A percentile compares a stretch with the other conserved stretches of the same genome.
phyloP scores from a whole-genome alignment of 1,140 invertebrate species.

The Stratiolaelaps scimitus region DNA sequence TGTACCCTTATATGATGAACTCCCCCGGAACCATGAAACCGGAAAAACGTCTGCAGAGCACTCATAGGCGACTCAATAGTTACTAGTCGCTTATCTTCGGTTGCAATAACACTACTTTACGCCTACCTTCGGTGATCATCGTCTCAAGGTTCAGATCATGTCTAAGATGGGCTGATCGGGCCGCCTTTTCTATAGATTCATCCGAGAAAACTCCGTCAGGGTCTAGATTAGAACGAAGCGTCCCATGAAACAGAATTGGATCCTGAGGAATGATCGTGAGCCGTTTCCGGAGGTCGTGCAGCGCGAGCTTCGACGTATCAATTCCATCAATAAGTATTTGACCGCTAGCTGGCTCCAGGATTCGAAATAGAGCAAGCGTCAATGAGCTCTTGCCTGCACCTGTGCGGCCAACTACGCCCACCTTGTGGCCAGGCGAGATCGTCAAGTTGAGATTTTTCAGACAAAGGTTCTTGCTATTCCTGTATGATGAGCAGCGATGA shows the following conservation, averaged over 20 bases:
- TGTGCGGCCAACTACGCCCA: constrained; percentile 41
- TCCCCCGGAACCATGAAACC: too few relatives aligned
- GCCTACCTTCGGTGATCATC: constrained; percentile 1
- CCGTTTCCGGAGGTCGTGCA: constrained; percentile 65
- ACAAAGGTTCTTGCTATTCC: constrained; percentile 38
- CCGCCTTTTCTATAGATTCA: background rate
- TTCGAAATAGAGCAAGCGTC: constrained; percentile 45
- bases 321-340: constrained; percentile 34
- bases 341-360: constrained; percentile 42
- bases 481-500: constrained; percentile 33
- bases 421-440: constrained; percentile 39
- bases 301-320: constrained; percentile 53
- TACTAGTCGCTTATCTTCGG: too few relatives aligned
- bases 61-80: too few relatives aligned
- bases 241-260: constrained; percentile 2
- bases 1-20: too few relatives aligned
- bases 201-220: background rate
- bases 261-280: constrained; percentile 77
- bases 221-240: constrained; percentile 5
- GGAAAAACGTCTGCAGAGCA: too few relatives aligned
- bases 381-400: constrained; percentile 48
- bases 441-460: constrained; percentile 37
- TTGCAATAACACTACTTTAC: background rate
- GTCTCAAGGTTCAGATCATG: background rate
- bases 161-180: constrained; percentile 12